Conservation (phyloP, 1,140 invertebrate genomes). For the Penaeus chinensis region DNA sequence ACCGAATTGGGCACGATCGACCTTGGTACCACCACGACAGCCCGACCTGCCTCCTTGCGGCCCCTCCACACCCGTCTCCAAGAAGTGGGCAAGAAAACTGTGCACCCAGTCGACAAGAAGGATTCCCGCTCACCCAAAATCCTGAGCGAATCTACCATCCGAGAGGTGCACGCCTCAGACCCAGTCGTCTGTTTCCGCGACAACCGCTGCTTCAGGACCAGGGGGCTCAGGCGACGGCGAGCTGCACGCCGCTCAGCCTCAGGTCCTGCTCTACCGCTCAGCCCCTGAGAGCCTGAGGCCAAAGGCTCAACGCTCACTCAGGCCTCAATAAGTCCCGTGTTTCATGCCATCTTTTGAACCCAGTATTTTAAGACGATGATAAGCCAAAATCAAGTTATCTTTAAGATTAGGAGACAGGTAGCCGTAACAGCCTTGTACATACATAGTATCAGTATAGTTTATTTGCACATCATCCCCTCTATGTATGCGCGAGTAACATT, state of each 20-base stretch:
- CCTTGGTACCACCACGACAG: neutral
- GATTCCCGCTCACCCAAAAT: constrained; percentile 21
- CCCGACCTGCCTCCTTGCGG: constrained; percentile 41
- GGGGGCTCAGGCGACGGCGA: neutral
- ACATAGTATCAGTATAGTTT: neutral
- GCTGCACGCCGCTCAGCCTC: neutral
- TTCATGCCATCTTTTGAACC: neutral
- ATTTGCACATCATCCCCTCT: neutral
- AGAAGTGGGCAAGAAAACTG: constrained; percentile 7
- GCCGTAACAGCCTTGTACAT: neutral
- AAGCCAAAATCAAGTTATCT: neutral
- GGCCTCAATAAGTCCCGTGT: neutral
- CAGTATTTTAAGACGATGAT: neutral
- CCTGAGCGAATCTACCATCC: constrained; percentile 35
- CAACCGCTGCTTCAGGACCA: constrained; percentile 33
- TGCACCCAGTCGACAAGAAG: constrained; percentile 26
- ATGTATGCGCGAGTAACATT: neutral
- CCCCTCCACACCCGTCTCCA: constrained; percentile 45
- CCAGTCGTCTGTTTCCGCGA: constrained; percentile 46
- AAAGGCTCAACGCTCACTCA: neutral
- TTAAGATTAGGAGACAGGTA: neutral
- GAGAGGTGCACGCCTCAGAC: constrained; percentile 40
- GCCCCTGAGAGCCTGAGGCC: neutral
- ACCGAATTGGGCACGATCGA: neutral
- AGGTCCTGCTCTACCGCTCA: neutral